Base-by-base conservation (phyloP, 2,113 vertebrate genomes). In the Zapus hudsonius region DNA sequence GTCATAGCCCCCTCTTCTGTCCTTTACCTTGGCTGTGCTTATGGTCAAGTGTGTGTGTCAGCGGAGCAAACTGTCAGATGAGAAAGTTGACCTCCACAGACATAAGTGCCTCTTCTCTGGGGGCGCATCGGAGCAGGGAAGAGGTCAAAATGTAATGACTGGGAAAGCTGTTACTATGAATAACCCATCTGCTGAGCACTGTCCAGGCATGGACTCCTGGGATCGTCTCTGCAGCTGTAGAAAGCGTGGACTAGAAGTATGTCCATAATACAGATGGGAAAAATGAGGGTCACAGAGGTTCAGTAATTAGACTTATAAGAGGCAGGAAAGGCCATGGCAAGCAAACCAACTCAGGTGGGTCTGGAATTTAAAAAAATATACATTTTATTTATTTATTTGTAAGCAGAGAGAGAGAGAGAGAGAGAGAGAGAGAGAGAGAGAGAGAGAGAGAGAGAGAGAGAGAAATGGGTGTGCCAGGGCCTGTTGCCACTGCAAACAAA, bases 101-200 rank as follows among this genome's bases (percentile, higher is more conserved):
- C 4, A 36, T 11, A 5, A 52, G 5, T n/a, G 12, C 74, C 31
- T 74, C 33, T 36, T 19, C 72, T 40, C 52, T 25, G 23, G 9
- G n/a, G 40, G 55, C 29, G 38, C 5, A 16, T 29, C 31, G 25
- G 16, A 88, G 73, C 27, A 27, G 69, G 15, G 9, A 19, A 44
- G 36, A 4, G 52, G 15, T 47, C 8, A 2, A 2, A 27, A 59
- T 19, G 7, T 44, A 13, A 8, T 59, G 22, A 16, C 15, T 16
- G 19, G 1, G 0, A 16, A 20, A 25, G 10, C 20, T 12, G 0
- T 10, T 16, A 0, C n/a, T 8, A 7, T 72, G n/a, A 57, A 6
- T 16, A n/a, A 59, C 1, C 12, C 27, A 0, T 0, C 1, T 3
- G 27, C 25, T 13, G 27, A 17, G 11, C 16, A 3, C 20, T 52